A percentile compares a stretch with the other conserved stretches of the same genome.
Conservation (phyloP, 2,113 vertebrate genomes). For the Willisornis vidua region DNA sequence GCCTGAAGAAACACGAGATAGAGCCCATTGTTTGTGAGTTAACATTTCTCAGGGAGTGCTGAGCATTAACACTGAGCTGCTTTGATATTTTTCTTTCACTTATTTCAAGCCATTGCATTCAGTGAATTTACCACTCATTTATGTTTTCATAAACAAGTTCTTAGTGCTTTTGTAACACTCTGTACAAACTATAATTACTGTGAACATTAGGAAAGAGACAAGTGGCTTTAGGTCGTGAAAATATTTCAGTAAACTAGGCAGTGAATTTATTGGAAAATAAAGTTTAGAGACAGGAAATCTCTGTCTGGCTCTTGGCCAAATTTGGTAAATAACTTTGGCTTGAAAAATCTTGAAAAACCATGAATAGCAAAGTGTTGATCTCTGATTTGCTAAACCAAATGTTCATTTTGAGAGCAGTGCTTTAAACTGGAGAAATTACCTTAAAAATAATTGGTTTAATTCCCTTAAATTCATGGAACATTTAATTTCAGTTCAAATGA, state of each 20-base stretch:
- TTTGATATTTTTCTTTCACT: neutral
- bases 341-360: neutral
- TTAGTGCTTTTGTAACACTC: neutral
- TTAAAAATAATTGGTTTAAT: neutral
- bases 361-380: neutral
- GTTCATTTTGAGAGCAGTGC: neutral
- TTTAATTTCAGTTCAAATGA: constrained; percentile 10
- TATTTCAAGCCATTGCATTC: neutral
- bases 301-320: neutral
- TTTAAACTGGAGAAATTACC: neutral
- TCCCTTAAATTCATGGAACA: neutral
- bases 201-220: neutral
- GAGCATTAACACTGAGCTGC: neutral
- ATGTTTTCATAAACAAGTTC: neutral
- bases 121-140: neutral
- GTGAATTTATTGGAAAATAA: neutral
- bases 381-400: neutral
- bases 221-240: neutral
- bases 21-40: neutral
- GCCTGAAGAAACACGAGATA: neutral
- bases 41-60: neutral
- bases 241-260: neutral
- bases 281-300: neutral
- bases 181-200: neutral
- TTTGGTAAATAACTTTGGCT: neutral